Evolutionary conservation across 2,797 vertebrate genomes (phyloP), one percentile per base, ranked within the genome.

Genomic region (Onychomys torridus): DNA sequence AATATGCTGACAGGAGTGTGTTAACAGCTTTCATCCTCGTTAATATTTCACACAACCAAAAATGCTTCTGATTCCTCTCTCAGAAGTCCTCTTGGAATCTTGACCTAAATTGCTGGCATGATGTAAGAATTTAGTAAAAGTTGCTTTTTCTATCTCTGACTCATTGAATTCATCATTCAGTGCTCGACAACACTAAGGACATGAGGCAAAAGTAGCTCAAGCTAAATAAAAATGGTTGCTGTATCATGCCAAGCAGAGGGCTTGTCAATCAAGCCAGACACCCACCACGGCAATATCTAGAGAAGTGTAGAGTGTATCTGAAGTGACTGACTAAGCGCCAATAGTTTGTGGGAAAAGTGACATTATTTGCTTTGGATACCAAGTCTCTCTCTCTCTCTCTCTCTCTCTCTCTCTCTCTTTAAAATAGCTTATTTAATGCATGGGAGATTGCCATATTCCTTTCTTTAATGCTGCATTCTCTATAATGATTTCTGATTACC

Each of bases 401-500:
- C 40, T 81, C n/a, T 81, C 52, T 59, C 37, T 83, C 14, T 61
- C 32, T 96, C 4, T 29, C 59, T 61, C 23, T 61, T 1, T 52
- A 13, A 52, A 52, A 52, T 52, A 13, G 94, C 59, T 77, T 97
- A 96, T 97, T 98, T 96, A 97, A 90, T 95, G 97, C 96, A 97
- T 98, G 96, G 98, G 92, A 96, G 97, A 96, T 94, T 97, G 96
- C 96, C 85, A 94, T 97, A 98, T 98, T 98, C 98, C 97, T 98
- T 98, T 98, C 98, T 98, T 97, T 95, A 98, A 96, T 97, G 96
- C 90, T 97, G 96, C 96, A 97, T 98, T 98, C 98, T 97, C 97
- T 98, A 96, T 98, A 98, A 98, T 98, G 97, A 98, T 98, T 98
- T 98, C 98, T 98, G 98, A 98, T 98, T 98, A 98, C 98, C 97